phyloP scores from a whole-genome alignment of 2,888 invertebrate species.

The Blastobasis adustella region DNA sequence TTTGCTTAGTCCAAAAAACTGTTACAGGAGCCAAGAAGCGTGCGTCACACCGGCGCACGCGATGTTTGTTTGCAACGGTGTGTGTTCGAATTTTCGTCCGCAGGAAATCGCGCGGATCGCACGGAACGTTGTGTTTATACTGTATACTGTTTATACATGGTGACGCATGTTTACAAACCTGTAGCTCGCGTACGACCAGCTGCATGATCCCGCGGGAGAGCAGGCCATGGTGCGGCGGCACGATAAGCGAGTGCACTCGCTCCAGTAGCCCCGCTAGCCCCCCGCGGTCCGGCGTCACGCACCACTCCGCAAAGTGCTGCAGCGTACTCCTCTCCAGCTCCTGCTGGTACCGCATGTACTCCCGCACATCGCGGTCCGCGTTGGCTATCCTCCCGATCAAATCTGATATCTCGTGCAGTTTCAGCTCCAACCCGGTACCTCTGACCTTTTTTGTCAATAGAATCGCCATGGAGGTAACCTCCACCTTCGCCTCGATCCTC shows the following conservation, averaged over 20 bases:
- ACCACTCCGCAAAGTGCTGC: conserved; percentile 80
- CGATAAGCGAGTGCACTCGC: conserved; percentile 77
- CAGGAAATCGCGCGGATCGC: not conserved
- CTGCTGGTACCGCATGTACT: conserved; percentile 68
- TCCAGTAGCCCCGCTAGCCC: conserved; percentile 80
- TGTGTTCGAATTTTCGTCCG: not conserved
- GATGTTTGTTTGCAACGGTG: not conserved
- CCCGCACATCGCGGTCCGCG: conserved; percentile 75
- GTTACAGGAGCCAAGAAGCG: too few relatives aligned
- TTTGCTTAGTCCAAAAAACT: too few relatives aligned
- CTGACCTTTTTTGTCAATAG: conserved; percentile 54
- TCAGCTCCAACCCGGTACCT: conserved; percentile 70
- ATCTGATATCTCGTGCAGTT: conserved; percentile 77
- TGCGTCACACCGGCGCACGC: not conserved
- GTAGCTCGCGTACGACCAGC: conserved; percentile 44
- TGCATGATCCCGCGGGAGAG: conserved; percentile 64
- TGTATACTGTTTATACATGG: not conserved
- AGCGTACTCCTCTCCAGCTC: conserved; percentile 78
- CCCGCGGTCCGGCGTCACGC: conserved; percentile 79
- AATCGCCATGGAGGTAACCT: conserved; percentile 38
- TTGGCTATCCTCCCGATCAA: conserved; percentile 75
- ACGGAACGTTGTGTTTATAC: conserved; percentile 8
- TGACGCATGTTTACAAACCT: conserved; percentile 35
- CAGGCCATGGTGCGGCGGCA: conserved; percentile 58
- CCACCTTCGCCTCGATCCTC: conserved; percentile 40